Base-by-base conservation (phyloP, 2,113 vertebrate species). In the Pardalotus punctatus region DNA sequence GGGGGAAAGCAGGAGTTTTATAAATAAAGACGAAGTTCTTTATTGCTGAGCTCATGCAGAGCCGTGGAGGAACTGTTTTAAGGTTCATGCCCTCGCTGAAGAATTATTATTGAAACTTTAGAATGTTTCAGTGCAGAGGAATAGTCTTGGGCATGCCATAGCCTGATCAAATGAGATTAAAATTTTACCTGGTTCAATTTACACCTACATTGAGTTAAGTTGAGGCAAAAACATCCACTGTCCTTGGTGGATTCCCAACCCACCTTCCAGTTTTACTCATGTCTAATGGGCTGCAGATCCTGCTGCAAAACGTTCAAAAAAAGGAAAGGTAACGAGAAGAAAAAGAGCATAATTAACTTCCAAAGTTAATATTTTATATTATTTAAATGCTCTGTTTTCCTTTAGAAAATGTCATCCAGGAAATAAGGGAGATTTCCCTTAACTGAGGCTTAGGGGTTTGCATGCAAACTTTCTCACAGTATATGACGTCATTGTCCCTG, bases 11-110 rank as follows among this genome's bases (percentile, higher is more conserved):
- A 5, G 9, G 50, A 19, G 12, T 45, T 93, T 69, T 81, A 24
- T 57, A 70, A 45, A 53, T 53, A 66, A 33, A 70, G n/a, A 4
- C 14, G 11, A 7, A 70, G 17, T 40, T 80, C 58, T 62, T 94
- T n/a, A 42, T 50, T 66, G 31, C 22, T 45, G 47, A 91, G 54
- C 4, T 20, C 45, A 9, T 12, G 3, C 72, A 53, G 58, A 69
- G 38, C 58, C 45, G 38, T 10, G 20, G 24, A 88, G 47, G 31
- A 61, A 8, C 20, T 0, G 0, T 66, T 78, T 62, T 13, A 40
- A 73, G 45, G 28, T 57, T 88, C 8, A 1, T 79, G 29, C 10
- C 35, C 38, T 66, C 8, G 0, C 5, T 45, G 64, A 51, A 77
- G 45, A 69, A 45, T 23, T 77, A 27, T 58, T 14, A 28, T 69